Percentiles rank a stretch among this genome's conserved stretches.
Evolutionary conservation across 2,113 vertebrate genomes (phyloP).

Genomic region (Sinocyclocheilus anshuiensis): DNA sequence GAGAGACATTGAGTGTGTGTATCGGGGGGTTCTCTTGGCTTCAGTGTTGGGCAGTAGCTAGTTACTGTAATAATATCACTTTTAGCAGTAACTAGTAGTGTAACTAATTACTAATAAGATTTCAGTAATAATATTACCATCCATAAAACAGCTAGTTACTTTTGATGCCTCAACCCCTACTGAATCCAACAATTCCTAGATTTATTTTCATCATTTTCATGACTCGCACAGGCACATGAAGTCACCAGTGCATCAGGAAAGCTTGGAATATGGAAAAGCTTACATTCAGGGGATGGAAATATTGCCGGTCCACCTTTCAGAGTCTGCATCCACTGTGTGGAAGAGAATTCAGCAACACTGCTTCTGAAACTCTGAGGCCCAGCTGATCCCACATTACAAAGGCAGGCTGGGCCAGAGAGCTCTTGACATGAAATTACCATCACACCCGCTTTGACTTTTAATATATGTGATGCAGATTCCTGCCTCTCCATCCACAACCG

Average conservation of each 20-base stretch:
- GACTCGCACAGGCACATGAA: too few relatives aligned
- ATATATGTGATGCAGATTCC: constrained; percentile 45
- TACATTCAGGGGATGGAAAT: too few relatives aligned
- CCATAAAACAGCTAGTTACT: too few relatives aligned
- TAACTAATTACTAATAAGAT: too few relatives aligned
- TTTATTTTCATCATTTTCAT: too few relatives aligned
- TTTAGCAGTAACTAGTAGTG: too few relatives aligned
- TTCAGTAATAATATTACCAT: too few relatives aligned
- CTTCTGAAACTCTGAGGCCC: constrained; percentile 79
- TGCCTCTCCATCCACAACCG: not conserved
- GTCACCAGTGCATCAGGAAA: too few relatives aligned
- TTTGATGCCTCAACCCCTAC: too few relatives aligned
- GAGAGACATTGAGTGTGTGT: constrained; percentile 1
- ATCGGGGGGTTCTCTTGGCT: constrained; percentile 72
- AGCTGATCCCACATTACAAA: constrained; percentile 81
- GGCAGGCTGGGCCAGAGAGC: constrained; percentile 79
- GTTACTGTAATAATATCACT: too few relatives aligned
- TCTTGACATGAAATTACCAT: constrained; percentile 86
- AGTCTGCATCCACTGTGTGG: constrained; percentile 65
- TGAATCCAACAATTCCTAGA: too few relatives aligned
- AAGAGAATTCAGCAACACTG: constrained; percentile 44
- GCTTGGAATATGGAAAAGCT: too few relatives aligned
- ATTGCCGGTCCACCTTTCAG: constrained; percentile 82
- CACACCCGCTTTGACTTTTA: constrained; percentile 68
- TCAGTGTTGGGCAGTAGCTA: constrained; percentile 38